A percentile compares a stretch with the other conserved stretches of the same genome.
Evolutionary conservation across 2,888 invertebrate species (phyloP).

Genomic region (Prosapia bicincta): DNA sequence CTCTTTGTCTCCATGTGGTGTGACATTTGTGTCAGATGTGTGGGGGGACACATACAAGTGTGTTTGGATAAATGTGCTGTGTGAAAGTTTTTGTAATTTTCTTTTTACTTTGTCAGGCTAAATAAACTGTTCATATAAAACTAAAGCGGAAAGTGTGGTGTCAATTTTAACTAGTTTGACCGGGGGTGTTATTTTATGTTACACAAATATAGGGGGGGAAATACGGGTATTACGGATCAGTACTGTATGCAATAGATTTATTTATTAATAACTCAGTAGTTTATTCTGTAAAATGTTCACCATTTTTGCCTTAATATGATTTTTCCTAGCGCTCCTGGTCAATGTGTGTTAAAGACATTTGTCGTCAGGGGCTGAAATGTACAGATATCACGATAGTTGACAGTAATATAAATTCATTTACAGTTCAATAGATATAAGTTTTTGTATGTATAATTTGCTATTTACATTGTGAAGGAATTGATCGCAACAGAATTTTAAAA

Average conservation of each 20-base stretch:
- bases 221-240: not conserved
- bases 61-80: not conserved
- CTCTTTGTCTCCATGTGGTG: not conserved
- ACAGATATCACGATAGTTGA: not conserved
- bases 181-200: not conserved
- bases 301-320: slow-evolving; percentile 47
- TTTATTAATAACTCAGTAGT: slow-evolving; percentile 33
- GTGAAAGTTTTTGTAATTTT: not conserved
- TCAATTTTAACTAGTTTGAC: not conserved
- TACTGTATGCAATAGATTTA: not conserved
- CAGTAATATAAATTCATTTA: not conserved
- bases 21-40: not conserved
- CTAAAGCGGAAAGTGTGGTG: not conserved
- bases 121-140: not conserved
- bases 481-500: not conserved
- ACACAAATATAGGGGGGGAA: not conserved
- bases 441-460: not conserved
- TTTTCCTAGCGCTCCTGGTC: slow-evolving; percentile 33
- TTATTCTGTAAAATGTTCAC: slow-evolving; percentile 50
- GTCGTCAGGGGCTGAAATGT: not conserved
- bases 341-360: not conserved
- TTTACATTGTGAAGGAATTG: not conserved
- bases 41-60: not conserved
- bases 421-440: not conserved
- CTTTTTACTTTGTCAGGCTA: not conserved